Percentiles rank a stretch among this genome's conserved stretches.
phyloP scores from a whole-genome alignment of 2,113 vertebrate genomes.

The Notiomystis cincta region DNA sequence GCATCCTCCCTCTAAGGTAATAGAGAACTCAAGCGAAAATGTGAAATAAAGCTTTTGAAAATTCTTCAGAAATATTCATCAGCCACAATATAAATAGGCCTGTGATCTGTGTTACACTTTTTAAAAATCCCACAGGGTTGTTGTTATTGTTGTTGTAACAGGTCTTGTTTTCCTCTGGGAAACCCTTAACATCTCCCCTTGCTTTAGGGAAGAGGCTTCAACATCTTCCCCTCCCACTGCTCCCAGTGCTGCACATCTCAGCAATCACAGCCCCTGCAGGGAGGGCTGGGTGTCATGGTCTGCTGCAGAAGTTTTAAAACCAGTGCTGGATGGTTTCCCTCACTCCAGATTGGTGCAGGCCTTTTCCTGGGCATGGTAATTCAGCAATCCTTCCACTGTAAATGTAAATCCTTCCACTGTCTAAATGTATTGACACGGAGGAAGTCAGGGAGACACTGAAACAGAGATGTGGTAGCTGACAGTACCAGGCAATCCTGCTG shows the following conservation, averaged over 20 bases:
- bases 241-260: background rate
- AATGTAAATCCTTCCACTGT: background rate
- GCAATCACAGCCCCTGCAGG: background rate
- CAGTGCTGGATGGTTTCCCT: background rate
- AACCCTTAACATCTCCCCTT: background rate
- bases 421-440: background rate
- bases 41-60: background rate
- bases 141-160: background rate
- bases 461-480: background rate
- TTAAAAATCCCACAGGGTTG: background rate
- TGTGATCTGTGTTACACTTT: background rate
- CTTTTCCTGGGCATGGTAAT: background rate
- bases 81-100: background rate
- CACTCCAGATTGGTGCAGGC: background rate
- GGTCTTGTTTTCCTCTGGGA: background rate
- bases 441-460: background rate
- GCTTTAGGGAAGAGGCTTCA: background rate
- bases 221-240: background rate
- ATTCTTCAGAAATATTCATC: background rate
- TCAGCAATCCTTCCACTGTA: background rate
- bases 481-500: background rate
- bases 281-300: background rate
- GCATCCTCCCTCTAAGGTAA: background rate
- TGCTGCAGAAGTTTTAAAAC: background rate
- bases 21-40: background rate